A percentile compares a stretch with the other conserved stretches of the same genome.
Conservation (phyloP, 2,888 invertebrate species). For the Xestia xanthographa region DNA sequence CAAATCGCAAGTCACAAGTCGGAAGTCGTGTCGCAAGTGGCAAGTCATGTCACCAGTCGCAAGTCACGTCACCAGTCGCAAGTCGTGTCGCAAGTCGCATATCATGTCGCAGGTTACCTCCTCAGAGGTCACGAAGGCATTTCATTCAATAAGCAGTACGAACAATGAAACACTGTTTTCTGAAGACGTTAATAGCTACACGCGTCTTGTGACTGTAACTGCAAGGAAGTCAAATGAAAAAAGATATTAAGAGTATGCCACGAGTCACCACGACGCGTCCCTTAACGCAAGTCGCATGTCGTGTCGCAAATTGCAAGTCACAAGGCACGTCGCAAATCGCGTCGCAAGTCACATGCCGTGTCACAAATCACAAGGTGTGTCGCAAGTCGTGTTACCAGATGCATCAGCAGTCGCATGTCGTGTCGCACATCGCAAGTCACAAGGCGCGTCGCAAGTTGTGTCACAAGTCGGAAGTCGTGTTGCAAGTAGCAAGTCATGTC, state of each 20-base stretch:
- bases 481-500: no score
- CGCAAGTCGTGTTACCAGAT: not conserved
- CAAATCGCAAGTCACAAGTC: no score
- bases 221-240: not conserved
- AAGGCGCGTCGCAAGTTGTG: no score
- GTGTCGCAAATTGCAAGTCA: not conserved
- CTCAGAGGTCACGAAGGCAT: no score
- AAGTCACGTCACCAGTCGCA: no score
- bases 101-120: no score
- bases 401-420: not conserved
- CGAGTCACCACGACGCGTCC: not conserved
- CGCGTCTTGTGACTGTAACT: not conserved
- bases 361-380: not conserved
- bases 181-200: not conserved
- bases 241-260: not conserved
- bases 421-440: not conserved
- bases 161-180: no score
- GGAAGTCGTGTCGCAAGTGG: no score
- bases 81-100: no score
- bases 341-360: not conserved
- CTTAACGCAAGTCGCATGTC: not conserved
- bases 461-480: no score
- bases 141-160: no score
- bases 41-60: no score
- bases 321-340: not conserved